Conservation (phyloP, 2,797 vertebrate genomes). For the Parambassis ranga region DNA sequence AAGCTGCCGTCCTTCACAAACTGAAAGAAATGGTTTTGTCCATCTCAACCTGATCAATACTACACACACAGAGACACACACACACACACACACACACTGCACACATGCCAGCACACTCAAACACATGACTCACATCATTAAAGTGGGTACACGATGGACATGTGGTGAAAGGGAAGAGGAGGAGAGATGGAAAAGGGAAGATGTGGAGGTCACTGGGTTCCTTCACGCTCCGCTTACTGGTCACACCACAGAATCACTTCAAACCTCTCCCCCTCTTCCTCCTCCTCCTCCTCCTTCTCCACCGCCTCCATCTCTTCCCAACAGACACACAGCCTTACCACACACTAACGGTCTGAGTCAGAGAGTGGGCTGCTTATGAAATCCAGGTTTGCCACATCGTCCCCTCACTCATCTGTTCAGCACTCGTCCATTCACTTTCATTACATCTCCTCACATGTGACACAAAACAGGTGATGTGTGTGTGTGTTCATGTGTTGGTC, state of each 20-base stretch:
- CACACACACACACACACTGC: conserved; percentile 1
- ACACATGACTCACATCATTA: conserved; percentile 62
- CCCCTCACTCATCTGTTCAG: conserved; percentile 41
- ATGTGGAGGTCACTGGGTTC: conserved; percentile 72
- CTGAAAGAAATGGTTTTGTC: not conserved
- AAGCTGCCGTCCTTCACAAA: not conserved
- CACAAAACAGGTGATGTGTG: conserved; percentile 13
- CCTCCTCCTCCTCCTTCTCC: not conserved
- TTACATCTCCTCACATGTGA: conserved; percentile 1
- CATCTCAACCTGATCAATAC: conserved; percentile 44
- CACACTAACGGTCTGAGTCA: conserved; percentile 71
- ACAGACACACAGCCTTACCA: conserved; percentile 64
- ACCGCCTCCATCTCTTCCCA: conserved; percentile 51
- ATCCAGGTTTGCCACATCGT: conserved; percentile 68
- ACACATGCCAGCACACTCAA: conserved; percentile 13
- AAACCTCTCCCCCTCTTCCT: conserved; percentile 40
- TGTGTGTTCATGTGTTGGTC: not conserved
- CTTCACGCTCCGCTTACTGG: conserved; percentile 56
- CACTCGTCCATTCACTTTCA: conserved; percentile 15
- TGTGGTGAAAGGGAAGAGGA: conserved; percentile 52
- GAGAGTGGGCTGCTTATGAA: conserved; percentile 62
- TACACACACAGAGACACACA: conserved; percentile 2
- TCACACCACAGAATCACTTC: conserved; percentile 62
- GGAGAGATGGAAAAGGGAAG: conserved; percentile 31
- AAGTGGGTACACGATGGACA: conserved; percentile 54